Conservation (phyloP, 1,140 invertebrate genomes). For the Hermetia illucens region DNA sequence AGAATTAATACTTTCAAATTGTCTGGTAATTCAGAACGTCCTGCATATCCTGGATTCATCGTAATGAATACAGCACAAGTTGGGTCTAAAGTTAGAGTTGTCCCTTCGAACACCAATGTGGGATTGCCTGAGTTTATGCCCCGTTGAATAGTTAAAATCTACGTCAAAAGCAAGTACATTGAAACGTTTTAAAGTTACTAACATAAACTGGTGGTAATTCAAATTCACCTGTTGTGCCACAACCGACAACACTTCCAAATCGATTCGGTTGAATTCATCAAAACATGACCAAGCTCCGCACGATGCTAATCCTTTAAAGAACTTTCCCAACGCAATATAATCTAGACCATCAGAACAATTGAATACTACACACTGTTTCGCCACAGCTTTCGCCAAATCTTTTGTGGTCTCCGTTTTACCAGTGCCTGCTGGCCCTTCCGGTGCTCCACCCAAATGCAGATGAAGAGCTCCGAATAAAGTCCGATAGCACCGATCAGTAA, state of each 20-base stretch:
- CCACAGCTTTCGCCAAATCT: constrained; percentile 90
- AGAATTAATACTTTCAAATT: constrained; percentile 71
- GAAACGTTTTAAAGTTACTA: neutral
- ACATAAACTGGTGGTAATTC: neutral
- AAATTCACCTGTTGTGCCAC: constrained; percentile 59
- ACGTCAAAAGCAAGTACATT: neutral
- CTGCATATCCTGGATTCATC: constrained; percentile 92
- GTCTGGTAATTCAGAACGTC: constrained; percentile 79
- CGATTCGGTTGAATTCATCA: constrained; percentile 85
- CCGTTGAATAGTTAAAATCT: constrained; percentile 61
- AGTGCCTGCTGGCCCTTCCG: constrained; percentile 88
- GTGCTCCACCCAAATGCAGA: constrained; percentile 73
- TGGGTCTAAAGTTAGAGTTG: constrained; percentile 71
- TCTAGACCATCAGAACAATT: constrained; percentile 91
- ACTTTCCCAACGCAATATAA: constrained; percentile 87
- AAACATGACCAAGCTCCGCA: constrained; percentile 96
- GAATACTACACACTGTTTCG: constrained; percentile 93
- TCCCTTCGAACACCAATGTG: constrained; percentile 78
- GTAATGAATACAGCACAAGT: constrained; percentile 91
- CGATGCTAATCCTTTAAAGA: constrained; percentile 91
- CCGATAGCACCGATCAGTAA: constrained; percentile 87
- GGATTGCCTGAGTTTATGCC: constrained; percentile 61
- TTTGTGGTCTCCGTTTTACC: constrained; percentile 96
- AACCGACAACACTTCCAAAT: constrained; percentile 79
- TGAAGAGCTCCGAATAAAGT: constrained; percentile 84